These are phyloP conservation scores for Balearica regulorum DNA, from an alignment of 2,797 vertebrate species.

Conservation along the genomic window DNA sequence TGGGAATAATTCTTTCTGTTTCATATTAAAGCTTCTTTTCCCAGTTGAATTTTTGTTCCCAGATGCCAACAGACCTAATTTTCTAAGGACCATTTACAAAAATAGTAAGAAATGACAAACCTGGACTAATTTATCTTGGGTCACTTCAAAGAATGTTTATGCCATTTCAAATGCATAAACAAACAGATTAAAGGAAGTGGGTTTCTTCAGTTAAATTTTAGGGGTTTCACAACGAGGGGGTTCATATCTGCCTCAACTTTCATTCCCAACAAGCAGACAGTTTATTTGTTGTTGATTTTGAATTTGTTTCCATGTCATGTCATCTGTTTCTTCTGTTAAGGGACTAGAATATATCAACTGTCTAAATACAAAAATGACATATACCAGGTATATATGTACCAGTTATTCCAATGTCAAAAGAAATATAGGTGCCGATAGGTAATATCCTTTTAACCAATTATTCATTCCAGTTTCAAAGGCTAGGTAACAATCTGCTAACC, in stretches of 20 bases:
- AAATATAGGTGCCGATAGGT: neutral
- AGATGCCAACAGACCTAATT: slow-evolving; percentile 54
- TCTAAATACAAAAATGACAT: slow-evolving; percentile 14
- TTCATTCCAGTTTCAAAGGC: neutral
- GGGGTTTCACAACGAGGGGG: neutral
- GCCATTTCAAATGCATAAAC: slow-evolving; percentile 24
- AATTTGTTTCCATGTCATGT: neutral
- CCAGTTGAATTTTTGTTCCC: slow-evolving; percentile 60
- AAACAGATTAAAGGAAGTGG: neutral
- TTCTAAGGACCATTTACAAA: slow-evolving; percentile 55
- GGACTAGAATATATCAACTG: neutral
- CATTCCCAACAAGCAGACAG: neutral
- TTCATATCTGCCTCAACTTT: neutral
- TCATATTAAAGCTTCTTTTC: slow-evolving; percentile 66
- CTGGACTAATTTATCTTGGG: slow-evolving; percentile 22
- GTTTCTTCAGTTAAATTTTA: neutral
- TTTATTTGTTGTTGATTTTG: neutral
- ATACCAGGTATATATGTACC: neutral
- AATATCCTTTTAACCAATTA: slow-evolving; percentile 15
- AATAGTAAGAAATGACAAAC: slow-evolving; percentile 42
- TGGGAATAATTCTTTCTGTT: slow-evolving; percentile 68
- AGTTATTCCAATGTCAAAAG: neutral
- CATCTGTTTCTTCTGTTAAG: neutral
- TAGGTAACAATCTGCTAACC: slow-evolving; percentile 34
- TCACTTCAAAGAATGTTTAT: slow-evolving; percentile 29